phyloP scores from a whole-genome alignment of 2,888 invertebrate species.

The Lycocerus yunnanus region DNA sequence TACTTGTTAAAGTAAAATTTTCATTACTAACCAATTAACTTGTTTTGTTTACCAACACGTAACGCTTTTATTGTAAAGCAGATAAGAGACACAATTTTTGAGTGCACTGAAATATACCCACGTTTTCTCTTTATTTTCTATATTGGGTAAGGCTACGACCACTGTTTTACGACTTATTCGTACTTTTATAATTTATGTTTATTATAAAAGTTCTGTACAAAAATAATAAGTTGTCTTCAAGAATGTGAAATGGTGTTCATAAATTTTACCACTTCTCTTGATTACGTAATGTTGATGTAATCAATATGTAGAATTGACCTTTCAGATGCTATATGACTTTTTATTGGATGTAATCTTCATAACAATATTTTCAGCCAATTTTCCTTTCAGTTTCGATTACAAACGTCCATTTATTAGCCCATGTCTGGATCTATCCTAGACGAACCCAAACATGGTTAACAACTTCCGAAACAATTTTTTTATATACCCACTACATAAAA shows the following conservation, averaged over 20 bases:
- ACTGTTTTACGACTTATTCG: not conserved
- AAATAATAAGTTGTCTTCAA: constrained; percentile 1
- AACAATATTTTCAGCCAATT: not conserved
- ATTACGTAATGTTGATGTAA: constrained; percentile 12
- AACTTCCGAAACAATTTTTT: not conserved
- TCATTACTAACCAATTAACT: not conserved
- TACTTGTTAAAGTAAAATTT: not conserved
- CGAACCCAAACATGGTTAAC: not conserved
- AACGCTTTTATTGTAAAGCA: not conserved
- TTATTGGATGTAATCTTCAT: not conserved
- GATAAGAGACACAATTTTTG: not conserved
- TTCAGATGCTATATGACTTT: constrained; percentile 1
- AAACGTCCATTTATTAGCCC: not conserved
- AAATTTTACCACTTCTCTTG: constrained; percentile 1
- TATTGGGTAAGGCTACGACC: not conserved
- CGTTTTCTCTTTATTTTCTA: constrained; percentile 5
- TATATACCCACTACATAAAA: no score
- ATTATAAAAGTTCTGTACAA: not conserved
- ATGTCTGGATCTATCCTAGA: not conserved
- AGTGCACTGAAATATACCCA: constrained; percentile 1
- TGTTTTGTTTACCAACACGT: not conserved
- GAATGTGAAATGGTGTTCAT: not conserved
- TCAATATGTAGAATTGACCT: constrained; percentile 10
- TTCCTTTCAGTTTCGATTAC: not conserved
- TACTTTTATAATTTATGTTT: not conserved